Conservation (phyloP, 64 coral and sea anemone genomes). For the Montipora efflorescens region DNA sequence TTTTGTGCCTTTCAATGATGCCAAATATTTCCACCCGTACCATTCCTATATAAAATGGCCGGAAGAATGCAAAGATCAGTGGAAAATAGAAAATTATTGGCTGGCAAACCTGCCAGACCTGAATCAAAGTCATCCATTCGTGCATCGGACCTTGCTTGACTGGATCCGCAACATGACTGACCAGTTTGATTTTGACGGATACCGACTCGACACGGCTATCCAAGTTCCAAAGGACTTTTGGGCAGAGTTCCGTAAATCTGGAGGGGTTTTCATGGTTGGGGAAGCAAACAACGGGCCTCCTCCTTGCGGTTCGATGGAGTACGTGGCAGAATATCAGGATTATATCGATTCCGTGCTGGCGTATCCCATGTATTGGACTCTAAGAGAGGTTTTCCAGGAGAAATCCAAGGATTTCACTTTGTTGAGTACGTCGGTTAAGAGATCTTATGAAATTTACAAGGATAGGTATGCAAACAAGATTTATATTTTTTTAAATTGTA, state of each 20-base stretch:
- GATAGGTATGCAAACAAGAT: constrained; percentile 44
- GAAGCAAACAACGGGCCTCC: constrained; percentile 83
- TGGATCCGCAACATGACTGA: constrained; percentile 62
- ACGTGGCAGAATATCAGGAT: constrained; percentile 48
- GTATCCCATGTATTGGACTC: constrained; percentile 75
- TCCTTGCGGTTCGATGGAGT: constrained; percentile 65
- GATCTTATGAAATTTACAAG: constrained; percentile 39
- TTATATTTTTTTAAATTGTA: too few species aligned
- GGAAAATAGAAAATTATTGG: constrained; percentile 85
- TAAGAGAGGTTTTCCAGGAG: constrained; percentile 78
- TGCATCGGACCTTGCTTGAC: constrained; percentile 45
- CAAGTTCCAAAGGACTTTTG: constrained; percentile 83
- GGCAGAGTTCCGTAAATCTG: constrained; percentile 75
- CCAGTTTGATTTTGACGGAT: constrained; percentile 80
- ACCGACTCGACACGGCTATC: constrained; percentile 73
- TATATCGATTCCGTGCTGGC: constrained; percentile 71
- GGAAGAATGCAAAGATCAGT: constrained; percentile 74
- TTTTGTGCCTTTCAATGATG: constrained; percentile 67
- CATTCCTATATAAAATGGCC: constrained; percentile 82
- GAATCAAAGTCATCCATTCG: constrained; percentile 79
- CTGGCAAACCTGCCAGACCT: constrained; percentile 77
- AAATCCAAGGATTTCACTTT: constrained; percentile 53
- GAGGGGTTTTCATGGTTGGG: constrained; percentile 75
- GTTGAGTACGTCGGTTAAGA: constrained; percentile 46
- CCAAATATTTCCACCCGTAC: constrained; percentile 58